These are phyloP conservation scores for Triops cancriformis DNA, from an alignment of 1,140 invertebrate genomes.

Conservation along the genomic window DNA sequence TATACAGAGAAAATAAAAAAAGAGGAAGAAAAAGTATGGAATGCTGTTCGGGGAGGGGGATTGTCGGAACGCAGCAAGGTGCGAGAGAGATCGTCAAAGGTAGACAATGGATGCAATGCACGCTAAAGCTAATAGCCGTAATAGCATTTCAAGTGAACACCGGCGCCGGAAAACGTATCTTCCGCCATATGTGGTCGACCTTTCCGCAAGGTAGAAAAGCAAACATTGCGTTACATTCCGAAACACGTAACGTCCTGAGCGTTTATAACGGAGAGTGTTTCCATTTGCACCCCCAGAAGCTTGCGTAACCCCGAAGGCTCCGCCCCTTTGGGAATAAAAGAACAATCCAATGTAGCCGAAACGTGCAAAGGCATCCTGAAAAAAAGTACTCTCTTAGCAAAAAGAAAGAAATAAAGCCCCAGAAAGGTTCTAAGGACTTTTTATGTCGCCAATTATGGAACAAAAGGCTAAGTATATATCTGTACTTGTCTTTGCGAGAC, in stretches of 20 bases:
- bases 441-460: neutral
- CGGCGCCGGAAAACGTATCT: neutral
- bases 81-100: neutral
- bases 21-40: neutral
- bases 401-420: neutral
- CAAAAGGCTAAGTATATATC: neutral
- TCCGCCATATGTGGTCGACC: neutral
- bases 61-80: neutral
- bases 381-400: neutral
- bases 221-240: neutral
- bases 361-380: too few relatives aligned
- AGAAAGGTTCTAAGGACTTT: neutral
- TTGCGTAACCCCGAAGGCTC: too few relatives aligned
- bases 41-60: neutral
- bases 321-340: too few relatives aligned
- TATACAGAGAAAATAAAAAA: neutral
- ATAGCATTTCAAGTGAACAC: neutral
- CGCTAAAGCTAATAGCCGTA: neutral
- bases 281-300: too few relatives aligned
- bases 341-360: too few relatives aligned
- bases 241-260: too few relatives aligned
- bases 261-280: too few relatives aligned
- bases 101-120: neutral
- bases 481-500: neutral
- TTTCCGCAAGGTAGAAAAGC: neutral